Base-by-base conservation (phyloP, 37 sponge, comb jelly and placozoan genomes). In the Crambe crambe region DNA sequence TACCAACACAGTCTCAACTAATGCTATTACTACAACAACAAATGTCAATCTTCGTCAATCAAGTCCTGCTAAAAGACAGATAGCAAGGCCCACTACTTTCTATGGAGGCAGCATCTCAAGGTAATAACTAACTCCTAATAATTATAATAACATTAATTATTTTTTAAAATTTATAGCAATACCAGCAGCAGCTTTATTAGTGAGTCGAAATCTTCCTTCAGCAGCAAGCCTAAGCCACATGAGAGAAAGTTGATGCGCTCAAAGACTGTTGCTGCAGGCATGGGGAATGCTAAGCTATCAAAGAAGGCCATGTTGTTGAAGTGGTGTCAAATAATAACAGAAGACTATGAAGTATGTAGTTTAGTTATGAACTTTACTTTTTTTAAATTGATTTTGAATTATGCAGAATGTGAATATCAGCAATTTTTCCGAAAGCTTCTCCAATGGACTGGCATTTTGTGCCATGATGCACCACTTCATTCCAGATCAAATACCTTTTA, bases 371-470 rank as follows among this genome's bases (percentile, higher is more conserved):
- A 5, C 6, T 23, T 62, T 9, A 20, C 6, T 18, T 20, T 23
- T 27, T 62, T 27, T 20, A 30, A 62, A 27, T 62, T 23, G 63
- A 23, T 20, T 23, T n/a, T 62, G 12, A 62, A 23, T 5, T 62
- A 18, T 62, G 6, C 85, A 93, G 94, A 85, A 93, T 76, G 84
- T 93, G 0, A 38, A 59, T 25, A 83, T 93, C 36, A 39, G 37
- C 10, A 86, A 93, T 76, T 93, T 93, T 75, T 60, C 80, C 23
- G 67, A 42, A 25, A 87, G 87, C 58, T 93, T 90, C 83, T 78
- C 82, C 21, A 63, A 86, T 40, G 94, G 94, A 17, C 66, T 93
- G 81, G 94, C 94, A 62, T 93, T 93, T 81, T 93, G 94, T 83
- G 94, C 94, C 35, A 74, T 93, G 0, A 65, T 93, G 34, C 94